Conservation (phyloP, 2,888 invertebrate species). For the Temnothorax rugatulus region DNA sequence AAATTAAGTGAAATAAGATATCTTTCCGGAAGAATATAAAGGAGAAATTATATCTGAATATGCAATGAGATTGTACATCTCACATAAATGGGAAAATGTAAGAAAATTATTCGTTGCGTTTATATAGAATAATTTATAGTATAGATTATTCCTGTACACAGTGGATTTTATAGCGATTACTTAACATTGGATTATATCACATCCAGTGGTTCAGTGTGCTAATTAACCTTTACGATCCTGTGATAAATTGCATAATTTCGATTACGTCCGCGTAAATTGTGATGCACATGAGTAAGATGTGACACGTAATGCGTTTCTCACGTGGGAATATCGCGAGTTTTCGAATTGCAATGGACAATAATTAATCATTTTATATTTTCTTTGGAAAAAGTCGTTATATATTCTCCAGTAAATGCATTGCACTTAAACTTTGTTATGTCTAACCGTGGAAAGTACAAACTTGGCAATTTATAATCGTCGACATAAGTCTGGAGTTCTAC, state of each 20-base stretch:
- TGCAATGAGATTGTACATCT: neutral
- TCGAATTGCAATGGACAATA: neutral
- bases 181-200: constrained; percentile 53
- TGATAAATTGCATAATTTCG: constrained; percentile 68
- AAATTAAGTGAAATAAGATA: neutral
- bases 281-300: neutral
- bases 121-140: neutral
- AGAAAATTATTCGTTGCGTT: neutral
- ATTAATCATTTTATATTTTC: constrained; percentile 27
- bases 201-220: constrained; percentile 47
- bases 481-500: neutral
- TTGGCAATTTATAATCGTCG: neutral
- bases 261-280: constrained; percentile 32
- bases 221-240: constrained; percentile 70
- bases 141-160: neutral
- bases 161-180: neutral
- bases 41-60: neutral
- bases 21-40: neutral
- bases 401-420: neutral
- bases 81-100: neutral
- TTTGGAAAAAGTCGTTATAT: constrained; percentile 8
- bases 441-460: neutral
- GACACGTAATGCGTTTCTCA: neutral
- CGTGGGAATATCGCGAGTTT: neutral
- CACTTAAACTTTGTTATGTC: constrained; percentile 18